These are phyloP conservation scores for Poecilobothrus nobilitatus DNA, from an alignment of 2,888 invertebrate genomes.

Conservation along the genomic window DNA sequence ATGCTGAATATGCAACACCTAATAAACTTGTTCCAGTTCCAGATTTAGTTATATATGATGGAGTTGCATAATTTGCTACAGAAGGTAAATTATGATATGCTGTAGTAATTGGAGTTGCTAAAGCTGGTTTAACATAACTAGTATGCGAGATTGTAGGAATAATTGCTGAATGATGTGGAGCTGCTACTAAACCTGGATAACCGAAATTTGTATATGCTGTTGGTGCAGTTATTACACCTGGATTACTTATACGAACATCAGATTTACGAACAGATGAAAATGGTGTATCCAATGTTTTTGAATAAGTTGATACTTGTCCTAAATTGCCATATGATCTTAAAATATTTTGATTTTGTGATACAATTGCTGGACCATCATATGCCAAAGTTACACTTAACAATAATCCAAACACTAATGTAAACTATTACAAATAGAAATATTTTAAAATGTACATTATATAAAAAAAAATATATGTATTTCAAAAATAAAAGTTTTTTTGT, in stretches of 20 bases:
- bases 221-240: slow-evolving; percentile 44
- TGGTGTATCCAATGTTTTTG: slow-evolving; percentile 62
- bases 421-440: background rate
- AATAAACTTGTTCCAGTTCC: slow-evolving; percentile 44
- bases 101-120: slow-evolving; percentile 20
- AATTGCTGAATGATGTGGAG: slow-evolving; percentile 22
- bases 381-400: background rate
- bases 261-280: slow-evolving; percentile 63
- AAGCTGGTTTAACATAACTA: slow-evolving; percentile 19
- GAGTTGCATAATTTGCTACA: slow-evolving; percentile 16
- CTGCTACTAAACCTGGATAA: slow-evolving; percentile 26
- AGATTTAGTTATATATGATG: background rate
- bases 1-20: slow-evolving; percentile 54
- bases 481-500: background rate
- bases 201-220: slow-evolving; percentile 19
- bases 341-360: slow-evolving; percentile 54
- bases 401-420: background rate
- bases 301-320: slow-evolving; percentile 60
- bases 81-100: slow-evolving; percentile 19
- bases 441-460: background rate
- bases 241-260: slow-evolving; percentile 62
- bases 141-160: slow-evolving; percentile 22
- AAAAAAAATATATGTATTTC: background rate
- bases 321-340: slow-evolving; percentile 57
- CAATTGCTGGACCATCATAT: slow-evolving; percentile 38